Evolutionary conservation across 1,140 invertebrate species (phyloP), one percentile per base, ranked within the genome.

Genomic region (Microplitis demolitor): DNA sequence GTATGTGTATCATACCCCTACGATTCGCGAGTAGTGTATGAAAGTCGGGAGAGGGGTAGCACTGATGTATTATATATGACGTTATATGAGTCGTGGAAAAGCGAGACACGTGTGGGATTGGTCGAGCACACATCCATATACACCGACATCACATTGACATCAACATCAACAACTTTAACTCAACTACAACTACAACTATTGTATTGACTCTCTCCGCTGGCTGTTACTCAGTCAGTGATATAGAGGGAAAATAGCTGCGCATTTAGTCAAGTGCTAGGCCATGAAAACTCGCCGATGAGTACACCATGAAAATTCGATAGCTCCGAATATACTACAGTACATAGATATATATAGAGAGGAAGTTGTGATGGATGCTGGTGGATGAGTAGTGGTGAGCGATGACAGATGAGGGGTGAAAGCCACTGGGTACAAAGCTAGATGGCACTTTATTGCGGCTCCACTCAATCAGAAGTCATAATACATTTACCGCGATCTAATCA

Each of bases 391-490:
- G 39, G 39, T 45, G 39, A 45, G 39, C 11, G 39, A 45, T 45
- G 39, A 45, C 39, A 45, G 39, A 45, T 45, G 39, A 45, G 39
- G 53, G 51, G 53, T 70, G 64, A 71, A 53, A 58, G 56, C 34
- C 53, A 71, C 54, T 53, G 34, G 61, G 34, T 66, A 63, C 54
- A 68, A 68, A 68, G 54, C 66, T 54, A 56, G 33, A 64, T 56
- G 56, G 68, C 73, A 74, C 74, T 75, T 76, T 77, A 78, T 78
- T 80, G 79, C 71, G 80, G 80, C 77, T 78, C 75, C 73, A 79
- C 80, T 82, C 82, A 82, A 83, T 83, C 83, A 83, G 78, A 83
- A 79, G 82, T 83, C 83, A 83, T 83, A 83, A 84, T 84, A 82
- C 79, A 83, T 82, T 84, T 83, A 83, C 76, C 74, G 73, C 74